Base-by-base conservation (phyloP, 2,113 vertebrate species). In the Apteryx mantelli region DNA sequence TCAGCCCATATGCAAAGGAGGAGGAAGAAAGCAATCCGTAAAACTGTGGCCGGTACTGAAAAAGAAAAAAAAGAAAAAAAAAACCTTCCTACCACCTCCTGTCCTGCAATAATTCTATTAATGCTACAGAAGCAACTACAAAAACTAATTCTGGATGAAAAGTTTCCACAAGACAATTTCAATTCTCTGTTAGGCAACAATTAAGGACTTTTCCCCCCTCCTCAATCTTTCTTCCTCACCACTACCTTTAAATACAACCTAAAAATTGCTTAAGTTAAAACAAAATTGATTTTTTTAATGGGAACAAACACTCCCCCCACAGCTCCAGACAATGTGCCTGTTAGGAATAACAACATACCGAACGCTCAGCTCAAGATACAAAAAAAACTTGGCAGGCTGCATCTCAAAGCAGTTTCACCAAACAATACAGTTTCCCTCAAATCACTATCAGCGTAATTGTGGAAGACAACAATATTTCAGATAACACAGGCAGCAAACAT, bases 401-500 rank as follows among this genome's bases (percentile, higher is more conserved):
- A 78, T 50, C 81, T 80, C 87, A 78, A 78, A 71, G 95, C 76
- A 83, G 42, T 84, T 95, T 86, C 68, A 78, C 79, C 80, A 81
- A 96, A 95, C 94, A 94, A 94, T 68, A 64, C 76, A 2, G 3
- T 71, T 95, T 91, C 68, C 77, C 85, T 86, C 91, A 81, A 91
- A 90, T 52, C 69, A 44, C 73, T 86, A 91, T 90, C 93, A 90
- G 46, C 55, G 83, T 88, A 82, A 63, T 7, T 86, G 64, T 90
- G n/a, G 52, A 68, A 91, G 80, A 81, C 82, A 96, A 25, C 56
- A 95, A 53, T 86, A 94, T 91, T 90, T 90, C 82, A 78, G 93
- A 82, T 95, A 95, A 90, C 56, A 55, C 0, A 80, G 61, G n/a
- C 65, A 88, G 83, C 55, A 86, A 90, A 70, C 38, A 1, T 75